Evolutionary conservation across 1,140 invertebrate genomes (phyloP).

Genomic region (Hestina assimilis): DNA sequence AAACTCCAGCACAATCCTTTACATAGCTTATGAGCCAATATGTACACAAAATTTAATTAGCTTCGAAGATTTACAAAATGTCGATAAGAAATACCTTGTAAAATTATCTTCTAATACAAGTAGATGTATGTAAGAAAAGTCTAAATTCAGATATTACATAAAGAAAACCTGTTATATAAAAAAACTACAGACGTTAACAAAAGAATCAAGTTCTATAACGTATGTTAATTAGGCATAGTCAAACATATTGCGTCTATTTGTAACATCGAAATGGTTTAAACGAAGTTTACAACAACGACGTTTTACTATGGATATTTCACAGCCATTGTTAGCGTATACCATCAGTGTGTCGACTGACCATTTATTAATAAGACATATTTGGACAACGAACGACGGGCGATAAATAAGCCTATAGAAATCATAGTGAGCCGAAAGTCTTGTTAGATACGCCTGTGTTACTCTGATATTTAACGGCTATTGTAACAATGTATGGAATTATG

Average conservation of each 20-base stretch:
- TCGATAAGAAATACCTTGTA: too few relatives aligned
- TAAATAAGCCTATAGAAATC: slow-evolving; percentile 56
- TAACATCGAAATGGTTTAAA: neutral
- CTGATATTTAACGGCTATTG: slow-evolving; percentile 33
- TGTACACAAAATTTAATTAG: too few relatives aligned
- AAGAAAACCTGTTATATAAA: too few relatives aligned
- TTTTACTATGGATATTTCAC: slow-evolving; percentile 52
- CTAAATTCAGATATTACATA: too few relatives aligned
- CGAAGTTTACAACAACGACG: slow-evolving; percentile 39
- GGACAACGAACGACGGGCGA: slow-evolving; percentile 53
- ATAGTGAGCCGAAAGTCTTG: slow-evolving; percentile 25
- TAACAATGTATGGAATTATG: slow-evolving; percentile 20
- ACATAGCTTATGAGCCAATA: too few relatives aligned
- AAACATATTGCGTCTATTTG: neutral
- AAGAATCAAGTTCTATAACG: too few relatives aligned
- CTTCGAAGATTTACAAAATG: too few relatives aligned
- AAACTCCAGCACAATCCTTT: too few relatives aligned
- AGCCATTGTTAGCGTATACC: slow-evolving; percentile 42
- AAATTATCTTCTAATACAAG: too few relatives aligned
- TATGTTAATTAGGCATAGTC: slow-evolving; percentile 3
- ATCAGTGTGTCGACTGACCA: slow-evolving; percentile 38
- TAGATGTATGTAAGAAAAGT: too few relatives aligned
- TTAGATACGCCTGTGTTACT: slow-evolving; percentile 33
- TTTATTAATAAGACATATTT: slow-evolving; percentile 71
- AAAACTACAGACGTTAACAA: too few relatives aligned